These are phyloP conservation scores for Hypotaenidia okinawae DNA, from an alignment of 2,797 vertebrate species.

Conservation along the genomic window DNA sequence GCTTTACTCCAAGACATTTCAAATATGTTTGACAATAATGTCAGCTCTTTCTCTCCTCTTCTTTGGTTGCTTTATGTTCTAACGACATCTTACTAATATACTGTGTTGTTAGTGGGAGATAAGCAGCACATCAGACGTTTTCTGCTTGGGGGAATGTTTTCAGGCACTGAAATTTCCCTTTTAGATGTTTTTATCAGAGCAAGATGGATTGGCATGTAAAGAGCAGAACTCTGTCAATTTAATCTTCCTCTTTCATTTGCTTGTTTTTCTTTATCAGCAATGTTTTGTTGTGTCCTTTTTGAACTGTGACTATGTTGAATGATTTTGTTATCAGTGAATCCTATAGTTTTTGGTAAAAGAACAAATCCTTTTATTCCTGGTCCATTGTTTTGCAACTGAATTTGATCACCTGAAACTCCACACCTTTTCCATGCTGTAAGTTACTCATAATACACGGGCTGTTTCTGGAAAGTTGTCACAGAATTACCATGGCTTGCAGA, in stretches of 20 bases:
- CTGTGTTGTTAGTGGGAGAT: neutral
- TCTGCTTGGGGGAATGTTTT: neutral
- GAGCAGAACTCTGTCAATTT: neutral
- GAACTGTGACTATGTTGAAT: neutral
- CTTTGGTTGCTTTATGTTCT: neutral
- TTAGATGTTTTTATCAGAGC: slow-evolving; percentile 3
- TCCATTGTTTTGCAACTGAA: neutral
- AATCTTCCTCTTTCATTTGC: neutral
- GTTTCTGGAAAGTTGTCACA: neutral
- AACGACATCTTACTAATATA: neutral
- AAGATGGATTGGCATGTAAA: neutral
- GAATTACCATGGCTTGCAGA: neutral
- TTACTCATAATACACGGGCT: neutral
- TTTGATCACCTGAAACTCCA: neutral
- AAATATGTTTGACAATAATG: neutral
- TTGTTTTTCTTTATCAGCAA: neutral
- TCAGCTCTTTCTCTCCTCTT: neutral
- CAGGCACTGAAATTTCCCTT: neutral
- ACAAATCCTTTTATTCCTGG: neutral
- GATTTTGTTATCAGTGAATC: neutral
- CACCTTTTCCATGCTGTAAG: neutral
- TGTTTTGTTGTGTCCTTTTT: neutral
- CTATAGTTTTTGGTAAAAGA: neutral
- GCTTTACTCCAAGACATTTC: neutral
- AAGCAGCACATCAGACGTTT: slow-evolving; percentile 5